Conservation (phyloP, 2,113 vertebrate genomes). For the Brachyhypopomus occidentalis region DNA sequence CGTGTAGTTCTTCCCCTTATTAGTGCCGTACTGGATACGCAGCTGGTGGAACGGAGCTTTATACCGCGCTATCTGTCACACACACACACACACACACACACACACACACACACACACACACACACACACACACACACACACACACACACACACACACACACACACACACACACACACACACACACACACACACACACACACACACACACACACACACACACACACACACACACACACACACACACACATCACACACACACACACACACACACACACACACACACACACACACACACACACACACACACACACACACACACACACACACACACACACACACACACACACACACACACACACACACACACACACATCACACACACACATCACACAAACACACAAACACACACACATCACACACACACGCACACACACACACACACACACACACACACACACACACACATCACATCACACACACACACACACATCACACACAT, state of each 20-base stretch:
- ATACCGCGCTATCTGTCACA: conserved; percentile 83
- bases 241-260: conserved; percentile 34
- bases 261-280: conserved; percentile 16
- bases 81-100: conserved; percentile 35
- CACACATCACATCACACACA: conserved; percentile 41
- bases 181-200: conserved; percentile 42
- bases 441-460: conserved; percentile 33
- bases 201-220: background rate
- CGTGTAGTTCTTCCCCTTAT: conserved; percentile 90
- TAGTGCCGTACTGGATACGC: conserved; percentile 87
- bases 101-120: conserved; percentile 27
- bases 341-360: conserved; percentile 27
- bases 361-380: conserved; percentile 45
- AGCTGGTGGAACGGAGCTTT: conserved; percentile 89
- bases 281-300: background rate
- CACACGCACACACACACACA: conserved; percentile 39
- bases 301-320: too few relatives aligned
- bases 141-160: conserved; percentile 38
- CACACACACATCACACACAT: conserved; percentile 14
- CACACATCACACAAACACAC: too few relatives aligned
- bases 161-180: conserved; percentile 29
- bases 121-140: conserved; percentile 28
- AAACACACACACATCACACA: conserved; percentile 29
- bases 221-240: background rate
- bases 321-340: too few relatives aligned